phyloP scores from a whole-genome alignment of 2,797 vertebrate species.

The Brachymystax lenok region DNA sequence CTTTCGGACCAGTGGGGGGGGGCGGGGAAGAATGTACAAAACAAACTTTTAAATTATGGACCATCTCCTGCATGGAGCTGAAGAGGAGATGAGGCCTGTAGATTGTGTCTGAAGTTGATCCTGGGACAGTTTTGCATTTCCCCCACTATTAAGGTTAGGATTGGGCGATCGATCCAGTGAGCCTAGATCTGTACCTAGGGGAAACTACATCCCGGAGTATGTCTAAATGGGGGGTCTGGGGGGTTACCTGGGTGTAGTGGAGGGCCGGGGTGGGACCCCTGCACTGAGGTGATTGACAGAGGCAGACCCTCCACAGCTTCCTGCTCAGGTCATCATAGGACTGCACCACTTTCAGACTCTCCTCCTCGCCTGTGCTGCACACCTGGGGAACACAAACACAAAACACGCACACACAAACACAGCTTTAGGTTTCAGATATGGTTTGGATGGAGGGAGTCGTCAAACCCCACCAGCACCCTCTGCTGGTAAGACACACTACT shows the following conservation, averaged over 20 bases:
- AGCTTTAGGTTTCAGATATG: neutral
- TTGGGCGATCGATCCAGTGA: no score
- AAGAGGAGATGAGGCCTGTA: no score
- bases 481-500: constrained; percentile 6
- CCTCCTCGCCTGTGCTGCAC: constrained; percentile 85
- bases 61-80: neutral
- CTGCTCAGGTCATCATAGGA: constrained; percentile 92
- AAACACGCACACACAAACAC: neutral
- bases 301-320: constrained; percentile 91
- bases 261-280: constrained; percentile 91
- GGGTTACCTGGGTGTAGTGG: constrained; percentile 87
- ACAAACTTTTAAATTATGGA: neutral
- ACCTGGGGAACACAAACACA: constrained; percentile 57
- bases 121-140: no score
- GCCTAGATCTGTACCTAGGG: no score
- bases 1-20: constrained; percentile 83
- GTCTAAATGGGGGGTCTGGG: no score
- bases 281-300: constrained; percentile 87
- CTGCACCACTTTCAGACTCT: constrained; percentile 79
- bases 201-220: no score
- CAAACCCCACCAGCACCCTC: neutral
- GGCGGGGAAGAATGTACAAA: neutral
- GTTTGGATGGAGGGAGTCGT: neutral
- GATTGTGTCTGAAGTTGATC: no score
- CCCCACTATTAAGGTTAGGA: no score